Evolutionary conservation across 2,888 invertebrate genomes (phyloP), one percentile per base, ranked within the genome.

Genomic region (Synergus itoensis): DNA sequence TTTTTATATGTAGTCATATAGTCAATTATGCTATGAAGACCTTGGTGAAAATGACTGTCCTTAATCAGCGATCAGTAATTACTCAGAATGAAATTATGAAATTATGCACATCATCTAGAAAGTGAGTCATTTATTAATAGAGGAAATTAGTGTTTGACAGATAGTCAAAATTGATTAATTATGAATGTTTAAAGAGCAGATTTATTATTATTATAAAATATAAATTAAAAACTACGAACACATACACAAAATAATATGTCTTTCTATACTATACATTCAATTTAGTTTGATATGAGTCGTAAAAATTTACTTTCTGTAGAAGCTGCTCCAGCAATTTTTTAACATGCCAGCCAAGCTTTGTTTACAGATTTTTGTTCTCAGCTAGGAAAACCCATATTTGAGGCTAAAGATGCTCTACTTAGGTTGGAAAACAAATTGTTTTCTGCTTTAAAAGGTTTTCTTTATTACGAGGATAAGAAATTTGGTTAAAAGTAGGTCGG

Each of bases 71-170:
- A 36, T 28, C n/a, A 41, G 65, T 65, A 48, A 65, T 65, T 65
- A n/a, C 40, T 64, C 64, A n/a, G 65, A 65, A 43, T 65, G 8
- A 65, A 65, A 41, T 65, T n/a, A 65, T 43, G 41, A 41, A 65
- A 65, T 65, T 18, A 43, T 40, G 41, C 41, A 18, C 18, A 41
- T 65, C 43, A 18, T 65, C 18, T 65, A 43, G 65, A n/a, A 65
- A 65, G 41, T 64, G 48, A 48, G 48, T 48, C 16, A 48, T 65
- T 65, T 41, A 64, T 65, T 63, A 63, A 28, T 63, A 12, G 12
- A 43, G 1, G 5, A 65, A 43, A 65, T 43, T 43, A 43, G 4
- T 41, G 4, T 65, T 65, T 43, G 3, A 43, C 40, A n/a, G 9
- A 64, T 1, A 48, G 48, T 48, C 1, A 16, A 48, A 48, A 48